Evolutionary conservation across 2,797 vertebrate species (phyloP), one percentile per base, ranked within the genome.

Genomic region (Xenopus petersii): DNA sequence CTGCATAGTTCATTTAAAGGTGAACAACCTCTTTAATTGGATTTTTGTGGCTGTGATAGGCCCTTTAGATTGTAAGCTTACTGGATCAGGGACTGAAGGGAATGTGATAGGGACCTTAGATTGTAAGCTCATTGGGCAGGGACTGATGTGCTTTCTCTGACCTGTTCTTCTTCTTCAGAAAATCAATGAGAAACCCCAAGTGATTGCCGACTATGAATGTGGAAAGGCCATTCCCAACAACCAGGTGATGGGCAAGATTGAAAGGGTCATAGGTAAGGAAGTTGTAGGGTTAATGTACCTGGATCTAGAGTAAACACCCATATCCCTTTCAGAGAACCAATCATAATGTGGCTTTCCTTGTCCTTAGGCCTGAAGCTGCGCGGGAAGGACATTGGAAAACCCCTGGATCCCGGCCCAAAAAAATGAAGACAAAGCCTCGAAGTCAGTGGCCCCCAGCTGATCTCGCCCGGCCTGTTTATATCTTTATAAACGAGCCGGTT

Each of bases 121-220:
- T 30, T 30, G 26, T 30, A 30, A 30, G 26, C 26, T 30, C 26
- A 30, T 4, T 30, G 26, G 26, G 26, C 26, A 30, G 26, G 26
- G 26, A 30, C 26, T 30, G 26, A 30, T 30, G 26, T 2, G 26
- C 3, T 3, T 4, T 4, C 6, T 10, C 6, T 15, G 4, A 30
- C 26, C 3, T 12, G 11, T 12, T 51, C 12, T 12, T 10, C 49
- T 51, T 10, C 71, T 12, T 78, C 46, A 98, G 96, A 98, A 95
- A 95, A 95, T 99, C 84, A 99, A 98, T 0, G 96, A 99, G 79
- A 98, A 99, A 82, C 97, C 96, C 1, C 96, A 99, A 85, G 89
- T 99, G 72, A 98, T 99, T 0, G 94, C 93, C 0, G 97, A 99
- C 83, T 99, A 99, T 0, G 96, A 99, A 79, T 81, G 87, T 0